Evolutionary conservation across 2,113 vertebrate species (phyloP), one percentile per base, ranked within the genome.

Genomic region (Sinosuthora webbiana): DNA sequence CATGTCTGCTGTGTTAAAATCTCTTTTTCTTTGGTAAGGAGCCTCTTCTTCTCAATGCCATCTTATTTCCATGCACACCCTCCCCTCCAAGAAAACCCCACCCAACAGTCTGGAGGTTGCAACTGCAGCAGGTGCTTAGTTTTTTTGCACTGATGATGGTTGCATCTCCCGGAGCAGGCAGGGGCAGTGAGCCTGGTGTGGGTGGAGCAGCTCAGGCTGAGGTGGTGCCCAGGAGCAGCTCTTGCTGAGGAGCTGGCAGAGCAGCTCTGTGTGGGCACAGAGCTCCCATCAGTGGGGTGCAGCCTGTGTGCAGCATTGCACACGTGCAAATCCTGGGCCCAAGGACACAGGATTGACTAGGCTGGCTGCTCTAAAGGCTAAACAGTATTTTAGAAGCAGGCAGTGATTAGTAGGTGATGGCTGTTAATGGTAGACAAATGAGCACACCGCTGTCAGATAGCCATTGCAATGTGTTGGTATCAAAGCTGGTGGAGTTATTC

Each of bases 31-130:
- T 85, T 62, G n/a, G 2, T 35, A 57, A 55, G 15, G 27, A 83
- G 7, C 13, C 45, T 75, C 37, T 71, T 50, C 25, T 91, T 10
- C 25, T 62, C 20, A 3, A 3, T 69, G 10, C 17, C 41, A 24
- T 56, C 45, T 68, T 74, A 70, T 33, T 31, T 70, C 39, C 16
- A 25, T 24, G 5, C 15, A 33, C 13, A 21, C 2, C 2, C 6
- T 9, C 0, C 2, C 6, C 3, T 5, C 0, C 0, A 0, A 0
- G 17, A 18, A 41, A 37, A 1, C 1, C 31, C 28, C 39, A 39
- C 28, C 57, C 24, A 42, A 6, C 6, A 44, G 3, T 65, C 17
- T 31, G 41, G 35, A 80, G 15, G 8, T 15, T 49, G 22, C n/a
- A 49, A 39, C 7, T 44, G 7, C 15, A 86, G 15, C 20, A 60